These are phyloP conservation scores for Psilopsiagon aymara DNA, from an alignment of 2,113 vertebrate genomes.

Conservation along the genomic window DNA sequence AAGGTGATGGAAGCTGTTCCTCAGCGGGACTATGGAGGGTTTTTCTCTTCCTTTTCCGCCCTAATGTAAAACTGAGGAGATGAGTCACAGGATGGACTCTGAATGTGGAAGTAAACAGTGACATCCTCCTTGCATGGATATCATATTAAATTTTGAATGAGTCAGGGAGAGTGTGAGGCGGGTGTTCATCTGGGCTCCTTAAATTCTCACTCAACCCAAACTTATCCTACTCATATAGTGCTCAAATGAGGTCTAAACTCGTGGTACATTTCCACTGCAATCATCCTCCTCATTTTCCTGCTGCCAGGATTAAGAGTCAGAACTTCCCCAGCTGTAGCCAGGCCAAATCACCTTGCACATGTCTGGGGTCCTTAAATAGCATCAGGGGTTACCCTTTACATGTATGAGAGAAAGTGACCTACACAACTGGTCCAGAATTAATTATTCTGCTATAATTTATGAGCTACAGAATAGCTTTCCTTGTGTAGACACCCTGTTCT, in stretches of 20 bases:
- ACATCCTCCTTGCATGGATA: not conserved
- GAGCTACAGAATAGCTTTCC: not conserved
- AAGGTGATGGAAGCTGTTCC: not conserved
- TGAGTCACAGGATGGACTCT: constrained; percentile 31
- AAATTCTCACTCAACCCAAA: not conserved
- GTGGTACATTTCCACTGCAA: not conserved
- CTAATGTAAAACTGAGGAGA: not conserved
- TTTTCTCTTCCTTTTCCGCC: not conserved
- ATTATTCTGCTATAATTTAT: not conserved
- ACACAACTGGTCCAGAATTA: not conserved
- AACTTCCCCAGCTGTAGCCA: not conserved
- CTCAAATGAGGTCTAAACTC: not conserved
- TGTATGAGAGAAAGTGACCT: not conserved
- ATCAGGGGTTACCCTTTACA: not conserved
- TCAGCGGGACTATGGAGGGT: not conserved
- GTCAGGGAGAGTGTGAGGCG: not conserved
- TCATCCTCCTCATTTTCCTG: not conserved
- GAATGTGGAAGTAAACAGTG: constrained; percentile 24
- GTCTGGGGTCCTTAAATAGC: not conserved
- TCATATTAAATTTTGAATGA: not conserved
- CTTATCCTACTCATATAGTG: not conserved
- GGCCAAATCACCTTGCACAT: not conserved
- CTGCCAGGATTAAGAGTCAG: not conserved
- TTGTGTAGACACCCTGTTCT: not conserved
- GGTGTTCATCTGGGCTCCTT: not conserved